phyloP scores from a whole-genome alignment of 2,888 invertebrate species.

The Ametastegia equiseti region DNA sequence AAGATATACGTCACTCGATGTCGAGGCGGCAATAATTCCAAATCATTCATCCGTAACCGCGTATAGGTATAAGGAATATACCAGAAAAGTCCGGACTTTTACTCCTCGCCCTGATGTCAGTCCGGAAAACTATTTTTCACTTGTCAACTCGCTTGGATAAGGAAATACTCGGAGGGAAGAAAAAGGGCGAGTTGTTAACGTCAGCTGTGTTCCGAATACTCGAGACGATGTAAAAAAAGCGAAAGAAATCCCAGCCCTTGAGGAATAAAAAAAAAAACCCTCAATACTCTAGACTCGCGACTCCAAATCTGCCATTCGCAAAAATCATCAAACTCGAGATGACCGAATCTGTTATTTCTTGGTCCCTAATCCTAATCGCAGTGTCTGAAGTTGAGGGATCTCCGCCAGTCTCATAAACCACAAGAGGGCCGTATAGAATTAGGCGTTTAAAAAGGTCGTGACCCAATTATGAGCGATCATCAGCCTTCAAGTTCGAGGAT shows the following conservation, averaged over 20 bases:
- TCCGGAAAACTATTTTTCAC: slow-evolving; percentile 33
- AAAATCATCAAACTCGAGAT: too few species aligned
- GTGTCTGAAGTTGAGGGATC: not conserved
- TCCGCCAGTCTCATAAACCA: not conserved
- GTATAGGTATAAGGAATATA: too few species aligned
- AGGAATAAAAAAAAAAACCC: too few species aligned
- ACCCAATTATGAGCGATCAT: slow-evolving; percentile 23
- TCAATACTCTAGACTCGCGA: too few species aligned
- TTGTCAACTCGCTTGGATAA: slow-evolving; percentile 41
- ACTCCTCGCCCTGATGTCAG: not conserved
- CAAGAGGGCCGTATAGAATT: not conserved
- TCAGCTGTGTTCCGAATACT: slow-evolving; percentile 22
- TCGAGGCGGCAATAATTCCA: slow-evolving; percentile 12
- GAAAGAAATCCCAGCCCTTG: too few species aligned
- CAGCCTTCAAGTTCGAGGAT: not conserved
- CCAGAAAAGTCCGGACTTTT: not conserved
- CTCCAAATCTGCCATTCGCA: too few species aligned
- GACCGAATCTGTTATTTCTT: too few species aligned
- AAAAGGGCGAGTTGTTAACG: slow-evolving; percentile 36
- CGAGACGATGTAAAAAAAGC: not conserved
- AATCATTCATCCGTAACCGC: slow-evolving; percentile 21
- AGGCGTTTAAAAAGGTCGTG: slow-evolving; percentile 14
- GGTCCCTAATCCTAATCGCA: not conserved
- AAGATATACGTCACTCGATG: not conserved
- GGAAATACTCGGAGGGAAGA: not conserved